Evolutionary conservation across 1,140 invertebrate genomes (phyloP).

Genomic region (Brachionus asplanchnoidis): DNA sequence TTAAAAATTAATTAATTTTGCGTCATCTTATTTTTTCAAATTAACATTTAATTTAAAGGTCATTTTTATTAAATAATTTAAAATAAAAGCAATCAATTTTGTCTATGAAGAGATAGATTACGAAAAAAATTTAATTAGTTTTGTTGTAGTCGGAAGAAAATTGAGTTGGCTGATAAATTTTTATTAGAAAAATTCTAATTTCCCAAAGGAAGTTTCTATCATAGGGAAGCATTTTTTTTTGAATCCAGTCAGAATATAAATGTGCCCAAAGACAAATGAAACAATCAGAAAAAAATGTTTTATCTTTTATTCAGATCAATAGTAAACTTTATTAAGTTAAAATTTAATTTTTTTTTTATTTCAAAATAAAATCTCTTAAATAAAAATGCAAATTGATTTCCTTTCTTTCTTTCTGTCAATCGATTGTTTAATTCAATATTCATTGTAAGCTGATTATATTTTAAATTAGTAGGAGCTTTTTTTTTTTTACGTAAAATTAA

Average conservation of each 20-base stretch:
- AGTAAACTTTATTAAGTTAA: neutral
- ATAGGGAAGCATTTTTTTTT: neutral
- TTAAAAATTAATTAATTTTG: neutral
- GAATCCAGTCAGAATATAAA: neutral
- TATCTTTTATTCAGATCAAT: neutral
- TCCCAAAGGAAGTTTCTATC: constrained; percentile 3
- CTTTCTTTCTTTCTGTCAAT: neutral
- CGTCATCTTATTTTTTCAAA: neutral
- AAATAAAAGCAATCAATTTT: neutral
- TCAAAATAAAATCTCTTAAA: neutral
- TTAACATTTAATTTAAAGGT: neutral
- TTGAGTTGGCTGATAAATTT: neutral
- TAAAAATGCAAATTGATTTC: neutral
- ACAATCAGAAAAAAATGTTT: neutral
- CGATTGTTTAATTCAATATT: neutral
- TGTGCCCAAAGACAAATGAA: neutral
- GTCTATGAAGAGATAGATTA: neutral
- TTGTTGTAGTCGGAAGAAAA: neutral
- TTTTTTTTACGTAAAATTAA: neutral
- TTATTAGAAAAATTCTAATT: neutral
- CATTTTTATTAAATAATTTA: neutral
- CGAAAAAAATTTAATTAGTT: neutral
- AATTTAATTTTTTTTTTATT: neutral
- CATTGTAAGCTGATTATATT: neutral
- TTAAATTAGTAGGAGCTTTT: neutral